These are phyloP conservation scores for Chiloscyllium punctatum DNA, from an alignment of 2,797 vertebrate species.

Conservation along the genomic window DNA sequence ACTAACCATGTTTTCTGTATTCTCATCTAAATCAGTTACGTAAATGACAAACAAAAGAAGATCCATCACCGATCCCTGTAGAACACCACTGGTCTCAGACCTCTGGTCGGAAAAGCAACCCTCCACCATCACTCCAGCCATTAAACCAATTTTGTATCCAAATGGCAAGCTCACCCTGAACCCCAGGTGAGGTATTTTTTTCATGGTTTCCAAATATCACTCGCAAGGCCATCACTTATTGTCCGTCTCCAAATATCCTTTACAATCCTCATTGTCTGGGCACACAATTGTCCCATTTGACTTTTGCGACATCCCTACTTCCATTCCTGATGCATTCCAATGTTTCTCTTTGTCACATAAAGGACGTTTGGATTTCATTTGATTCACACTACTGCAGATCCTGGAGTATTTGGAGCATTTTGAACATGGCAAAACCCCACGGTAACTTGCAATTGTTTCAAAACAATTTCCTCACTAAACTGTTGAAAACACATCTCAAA, in stretches of 20 bases:
- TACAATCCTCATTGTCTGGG: too few species aligned
- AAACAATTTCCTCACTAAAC: too few species aligned
- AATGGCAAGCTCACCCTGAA: too few species aligned
- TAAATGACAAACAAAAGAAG: too few species aligned
- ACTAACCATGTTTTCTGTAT: too few species aligned
- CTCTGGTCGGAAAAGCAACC: too few species aligned
- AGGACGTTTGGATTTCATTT: not conserved
- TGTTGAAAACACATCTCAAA: not conserved
- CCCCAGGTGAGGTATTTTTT: not conserved
- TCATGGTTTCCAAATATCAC: too few species aligned
- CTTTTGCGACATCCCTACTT: not conserved
- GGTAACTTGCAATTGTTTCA: not conserved
- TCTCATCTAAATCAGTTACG: too few species aligned
- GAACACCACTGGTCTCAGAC: too few species aligned
- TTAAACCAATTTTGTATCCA: too few species aligned
- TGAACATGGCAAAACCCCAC: not conserved
- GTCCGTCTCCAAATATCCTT: not conserved
- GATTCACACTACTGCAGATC: not conserved
- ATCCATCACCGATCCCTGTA: too few species aligned
- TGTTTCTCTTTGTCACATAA: not conserved
- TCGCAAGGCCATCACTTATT: not conserved
- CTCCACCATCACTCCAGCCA: too few species aligned
- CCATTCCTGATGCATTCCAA: not conserved
- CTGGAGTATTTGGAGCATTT: not conserved
- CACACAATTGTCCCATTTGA: not conserved